Evolutionary conservation across 92 coral and sea anemone genomes (phyloP), one percentile per base, ranked within the genome.

Genomic region (Palythoa grandiflora): DNA sequence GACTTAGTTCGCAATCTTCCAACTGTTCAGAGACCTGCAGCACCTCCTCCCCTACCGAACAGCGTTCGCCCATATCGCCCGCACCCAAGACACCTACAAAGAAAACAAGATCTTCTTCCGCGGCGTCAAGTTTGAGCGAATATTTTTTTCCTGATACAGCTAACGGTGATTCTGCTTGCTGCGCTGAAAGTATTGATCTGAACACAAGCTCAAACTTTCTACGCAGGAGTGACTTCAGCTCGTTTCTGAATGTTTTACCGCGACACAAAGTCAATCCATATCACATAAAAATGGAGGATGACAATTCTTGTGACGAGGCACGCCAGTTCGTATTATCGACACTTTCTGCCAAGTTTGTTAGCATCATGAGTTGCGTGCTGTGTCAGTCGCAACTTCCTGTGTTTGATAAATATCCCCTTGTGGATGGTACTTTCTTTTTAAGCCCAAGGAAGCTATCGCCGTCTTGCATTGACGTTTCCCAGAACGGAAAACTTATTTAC

Each of bases 261-360:
- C 93, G 94, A 87, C 99, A 97, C 87, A 97, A 97, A 86, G 96
- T 97, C 36, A 97, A 97, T 87, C 99, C 99, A 16, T 97, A 94
- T 75, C 98, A 97, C 78, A 97, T 97, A 73, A 97, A 97, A 85
- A 97, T 97, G 99, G 99, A 97, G 61, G 99, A 97, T 60, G 99
- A 97, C 76, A 87, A 90, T 59, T 90, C 92, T 68, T 85, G 78
- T 61, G 99, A 97, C 90, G 98, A 97, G 12, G 98, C 98, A 16
- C 89, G 99, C 12, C 96, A 94, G 59, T 95, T 97, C 71, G 96
- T 97, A 2, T 90, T 97, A 8, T 95, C 98, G 60, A 93, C 94
- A 20, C 94, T 97, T 16, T 92, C 98, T 63, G 93, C 96, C 39
- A 91, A 90, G 71, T 88, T 92, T 88, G 92, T 94, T 2, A 86